Base-by-base conservation (phyloP, 2,888 invertebrate genomes). In the Elmis aenea region DNA sequence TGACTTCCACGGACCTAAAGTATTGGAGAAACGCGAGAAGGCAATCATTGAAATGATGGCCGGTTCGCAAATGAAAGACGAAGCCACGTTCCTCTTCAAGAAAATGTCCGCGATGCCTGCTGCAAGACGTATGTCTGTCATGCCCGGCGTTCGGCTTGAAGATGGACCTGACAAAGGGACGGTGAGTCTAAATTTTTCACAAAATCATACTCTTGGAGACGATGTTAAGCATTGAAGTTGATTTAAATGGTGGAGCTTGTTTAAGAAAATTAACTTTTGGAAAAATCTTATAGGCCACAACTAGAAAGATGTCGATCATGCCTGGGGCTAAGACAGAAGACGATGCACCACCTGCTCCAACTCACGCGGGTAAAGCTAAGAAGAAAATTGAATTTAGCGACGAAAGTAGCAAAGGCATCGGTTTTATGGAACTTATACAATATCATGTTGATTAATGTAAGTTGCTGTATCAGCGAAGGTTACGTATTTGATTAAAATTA, bases 61-160 rank as follows among this genome's bases (percentile, higher is more conserved):
- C 0, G 57, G 52, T 1, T 46, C 54, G 2, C 60, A 66, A 5
- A 59, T 70, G 56, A 71, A 68, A 37, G 55, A 60, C 2, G 63
- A 68, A 27, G 67, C 68, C 20, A 61, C 68, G 2, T 64, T 63
- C 48, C 55, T 74, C 2, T 66, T 73, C 49, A 61, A 64, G 13
- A 58, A 64, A 36, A 73, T 74, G 69, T 54, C 66, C 1, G 62
- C 62, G 1, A 64, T 73, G 43, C 71, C 72, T 0, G 56, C 68
- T 0, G 53, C 56, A 2, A 54, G 73, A 24, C 55, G 72, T 33
- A 58, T 74, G 52, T 68, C 70, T 2, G 65, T 73, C 5, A 70
- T 73, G 65, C 74, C 73, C 0, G 73, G 73, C 13, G 53, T 62
- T 9, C 39, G 46, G 26, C 50, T 55, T 13, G 48, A 45, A 2